phyloP scores from a whole-genome alignment of 1,140 invertebrate genomes.

The Mizuhopecten yessoensis region DNA sequence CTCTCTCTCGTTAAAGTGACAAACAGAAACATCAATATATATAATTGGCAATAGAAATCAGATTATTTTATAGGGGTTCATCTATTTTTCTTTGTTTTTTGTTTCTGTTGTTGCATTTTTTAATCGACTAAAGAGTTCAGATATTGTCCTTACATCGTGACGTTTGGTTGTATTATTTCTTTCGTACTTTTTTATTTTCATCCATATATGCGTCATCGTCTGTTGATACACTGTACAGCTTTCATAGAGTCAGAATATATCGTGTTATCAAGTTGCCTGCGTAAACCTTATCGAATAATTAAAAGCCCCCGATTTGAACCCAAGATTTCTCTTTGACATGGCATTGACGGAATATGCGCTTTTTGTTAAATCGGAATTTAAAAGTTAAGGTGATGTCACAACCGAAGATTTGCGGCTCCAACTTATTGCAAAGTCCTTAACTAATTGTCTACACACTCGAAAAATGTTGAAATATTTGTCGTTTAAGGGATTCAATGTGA shows the following conservation, averaged over 20 bases:
- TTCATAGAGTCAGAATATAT: background rate
- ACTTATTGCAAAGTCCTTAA: background rate
- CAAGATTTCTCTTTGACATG: background rate
- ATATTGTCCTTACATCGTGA: too few relatives aligned
- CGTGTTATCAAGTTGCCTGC: background rate
- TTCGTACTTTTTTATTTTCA: too few relatives aligned
- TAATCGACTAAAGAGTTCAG: too few relatives aligned
- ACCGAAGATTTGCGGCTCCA: background rate
- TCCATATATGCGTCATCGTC: too few relatives aligned
- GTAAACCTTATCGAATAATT: background rate
- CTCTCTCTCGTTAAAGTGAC: too few relatives aligned
- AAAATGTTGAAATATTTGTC: too few relatives aligned
- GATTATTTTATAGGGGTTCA: too few relatives aligned
- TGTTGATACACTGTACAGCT: background rate
- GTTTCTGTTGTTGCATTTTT: too few relatives aligned
- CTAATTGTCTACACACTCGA: background rate
- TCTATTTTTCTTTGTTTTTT: too few relatives aligned
- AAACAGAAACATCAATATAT: too few relatives aligned
- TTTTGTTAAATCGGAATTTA: background rate
- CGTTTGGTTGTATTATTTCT: too few relatives aligned
- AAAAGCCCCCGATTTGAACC: background rate
- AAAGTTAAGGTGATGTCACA: conserved; percentile 17
- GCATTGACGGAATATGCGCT: background rate
- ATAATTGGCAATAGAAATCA: too few relatives aligned
- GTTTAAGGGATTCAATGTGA: background rate